Conservation (phyloP, 2,113 vertebrate genomes). For the Bubo bubo region DNA sequence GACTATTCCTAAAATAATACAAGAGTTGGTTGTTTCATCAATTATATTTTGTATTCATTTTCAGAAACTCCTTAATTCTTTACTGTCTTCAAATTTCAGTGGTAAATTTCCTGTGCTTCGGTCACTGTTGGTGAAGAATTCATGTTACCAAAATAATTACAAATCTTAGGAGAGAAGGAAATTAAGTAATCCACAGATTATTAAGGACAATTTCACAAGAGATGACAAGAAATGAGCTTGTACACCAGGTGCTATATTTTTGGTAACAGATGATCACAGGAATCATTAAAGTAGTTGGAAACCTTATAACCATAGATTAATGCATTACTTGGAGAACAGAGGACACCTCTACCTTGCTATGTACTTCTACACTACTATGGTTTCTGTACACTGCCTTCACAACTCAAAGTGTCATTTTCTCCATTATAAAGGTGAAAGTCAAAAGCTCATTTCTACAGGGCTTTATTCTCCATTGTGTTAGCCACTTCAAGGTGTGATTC, state of each 20-base stretch:
- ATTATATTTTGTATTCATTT: background rate
- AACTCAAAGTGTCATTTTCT: background rate
- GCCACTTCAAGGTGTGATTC: background rate
- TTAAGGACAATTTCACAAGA: background rate
- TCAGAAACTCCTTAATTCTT: background rate
- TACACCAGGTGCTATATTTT: background rate
- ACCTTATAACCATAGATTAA: background rate
- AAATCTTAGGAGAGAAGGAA: background rate
- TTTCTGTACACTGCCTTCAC: background rate
- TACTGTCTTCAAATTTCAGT: background rate
- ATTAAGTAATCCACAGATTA: background rate
- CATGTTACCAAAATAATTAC: background rate
- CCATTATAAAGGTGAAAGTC: background rate
- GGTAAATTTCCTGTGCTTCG: background rate
- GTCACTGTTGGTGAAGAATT: background rate
- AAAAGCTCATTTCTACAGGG: background rate
- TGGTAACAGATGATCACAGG: background rate
- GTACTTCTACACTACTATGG: background rate
- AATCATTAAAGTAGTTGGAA: background rate
- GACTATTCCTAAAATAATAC: background rate
- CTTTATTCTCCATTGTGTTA: background rate
- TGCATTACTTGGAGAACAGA: background rate
- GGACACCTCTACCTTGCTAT: background rate
- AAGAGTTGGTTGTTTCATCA: accelerated
- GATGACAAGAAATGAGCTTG: background rate